Base-by-base conservation (phyloP, 2,797 vertebrate species). In the Acanthurus lineatus region DNA sequence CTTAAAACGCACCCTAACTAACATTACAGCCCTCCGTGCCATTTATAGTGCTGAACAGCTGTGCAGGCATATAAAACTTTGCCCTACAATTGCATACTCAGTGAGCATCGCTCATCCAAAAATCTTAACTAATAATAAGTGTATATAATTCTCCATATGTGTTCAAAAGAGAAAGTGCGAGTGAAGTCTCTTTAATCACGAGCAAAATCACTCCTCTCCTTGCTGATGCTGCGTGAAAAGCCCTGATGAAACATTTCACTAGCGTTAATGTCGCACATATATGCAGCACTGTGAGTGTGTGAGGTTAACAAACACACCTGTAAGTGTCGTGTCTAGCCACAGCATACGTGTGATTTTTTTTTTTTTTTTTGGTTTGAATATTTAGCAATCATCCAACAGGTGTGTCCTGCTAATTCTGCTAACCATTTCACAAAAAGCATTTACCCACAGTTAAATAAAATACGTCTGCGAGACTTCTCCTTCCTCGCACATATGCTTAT, bases 71-170 rank as follows among this genome's bases (percentile, higher is more conserved):
- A 75, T 80, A 83, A 79, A 86, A 86, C 69, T 69, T 64, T 81
- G 60, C 47, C 62, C 79, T 0, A 9, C 35, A 40, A 62, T 68
- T 69, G 72, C 74, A 73, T 71, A 73, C 25, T 25, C 25, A 25
- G 25, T 25, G 25, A 25, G 25, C 25, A 25, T 25, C 25, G 25
- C 45, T 85, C 64, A 52, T 65, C 56, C 56, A 53, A 69, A 79
- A 47, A 83, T 72, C 54, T 56, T 70, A 63, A 65, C 77, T 74
- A 83, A 86, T 82, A 86, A 83, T 64, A 79, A 88, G 51, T 47
- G 51, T 49, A 68, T 22, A 71, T 77, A 32, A 72, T 82, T 81
- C 71, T 71, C 60, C 32, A 61, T 48, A 44, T 72, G 74, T 67
- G 77, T 69, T 51, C 48, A 62, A 67, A 82, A 72, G 25, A 35